phyloP scores from a whole-genome alignment of 1,140 invertebrate species.

The Sycophila sp. region DNA sequence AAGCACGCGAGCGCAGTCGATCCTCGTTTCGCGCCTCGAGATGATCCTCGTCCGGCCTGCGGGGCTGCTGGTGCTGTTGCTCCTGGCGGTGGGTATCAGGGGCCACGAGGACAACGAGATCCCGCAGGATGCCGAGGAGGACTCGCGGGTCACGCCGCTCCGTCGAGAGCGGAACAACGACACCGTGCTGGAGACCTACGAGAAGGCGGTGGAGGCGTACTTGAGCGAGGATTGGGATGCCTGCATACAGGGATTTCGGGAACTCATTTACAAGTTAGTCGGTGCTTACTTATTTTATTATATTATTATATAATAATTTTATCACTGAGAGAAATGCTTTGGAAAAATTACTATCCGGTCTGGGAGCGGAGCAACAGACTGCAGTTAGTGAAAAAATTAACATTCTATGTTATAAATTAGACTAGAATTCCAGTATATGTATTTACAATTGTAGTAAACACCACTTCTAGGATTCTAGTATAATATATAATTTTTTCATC shows the following conservation, averaged over 20 bases:
- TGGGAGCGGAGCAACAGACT: too few species aligned
- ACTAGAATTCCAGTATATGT: too few species aligned
- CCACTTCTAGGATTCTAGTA: too few species aligned
- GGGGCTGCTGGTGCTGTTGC: not conserved
- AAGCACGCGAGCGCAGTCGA: not conserved
- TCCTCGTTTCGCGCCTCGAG: not conserved
- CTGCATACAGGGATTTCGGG: constrained; percentile 74
- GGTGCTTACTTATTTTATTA: not conserved
- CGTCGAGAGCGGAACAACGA: not conserved
- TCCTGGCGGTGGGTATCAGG: not conserved
- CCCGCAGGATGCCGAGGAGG: not conserved
- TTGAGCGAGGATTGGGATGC: constrained; percentile 74
- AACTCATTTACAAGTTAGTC: constrained; percentile 65
- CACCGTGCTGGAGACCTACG: constrained; percentile 44
- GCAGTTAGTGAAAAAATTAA: too few species aligned
- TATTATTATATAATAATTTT: too few species aligned
- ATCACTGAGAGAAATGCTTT: too few species aligned
- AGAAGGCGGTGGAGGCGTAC: constrained; percentile 74
- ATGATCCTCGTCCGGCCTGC: not conserved
- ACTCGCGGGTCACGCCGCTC: not conserved
- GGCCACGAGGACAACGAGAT: not conserved
- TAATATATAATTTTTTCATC: too few species aligned
- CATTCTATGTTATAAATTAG: too few species aligned
- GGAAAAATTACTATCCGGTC: too few species aligned
- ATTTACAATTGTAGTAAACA: too few species aligned